These are phyloP conservation scores for Vulpes ferrilata DNA, from an alignment of 2,113 vertebrate genomes.

Conservation along the genomic window DNA sequence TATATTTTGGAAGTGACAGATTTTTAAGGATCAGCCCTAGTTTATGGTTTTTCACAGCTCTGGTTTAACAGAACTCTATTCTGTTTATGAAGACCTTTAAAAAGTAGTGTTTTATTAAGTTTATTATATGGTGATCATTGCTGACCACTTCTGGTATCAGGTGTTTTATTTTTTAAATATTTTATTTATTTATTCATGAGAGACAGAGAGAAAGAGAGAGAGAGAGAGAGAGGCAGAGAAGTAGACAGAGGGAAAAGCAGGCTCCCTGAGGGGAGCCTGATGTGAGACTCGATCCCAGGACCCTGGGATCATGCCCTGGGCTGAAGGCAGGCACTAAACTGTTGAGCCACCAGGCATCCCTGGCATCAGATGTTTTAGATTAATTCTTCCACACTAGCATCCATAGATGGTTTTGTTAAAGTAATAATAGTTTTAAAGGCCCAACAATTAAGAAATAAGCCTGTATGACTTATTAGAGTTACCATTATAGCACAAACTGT, in stretches of 20 bases:
- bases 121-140: not conserved
- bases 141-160: not conserved
- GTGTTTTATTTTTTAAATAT: not conserved
- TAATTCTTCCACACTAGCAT: conserved; percentile 7
- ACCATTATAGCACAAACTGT: not conserved
- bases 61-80: not conserved
- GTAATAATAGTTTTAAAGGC: not conserved
- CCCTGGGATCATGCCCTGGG: too few species aligned
- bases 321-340: too few species aligned
- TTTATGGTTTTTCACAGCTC: not conserved
- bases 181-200: too few species aligned
- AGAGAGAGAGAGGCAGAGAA: too few species aligned
- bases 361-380: not conserved
- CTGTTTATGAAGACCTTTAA: not conserved
- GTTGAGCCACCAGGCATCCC: too few species aligned
- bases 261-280: too few species aligned
- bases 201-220: too few species aligned
- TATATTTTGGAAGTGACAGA: not conserved
- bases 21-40: conserved; percentile 2
- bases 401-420: conserved; percentile 42
- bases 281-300: too few species aligned
- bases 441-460: conserved; percentile 13
- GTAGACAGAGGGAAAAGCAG: too few species aligned
- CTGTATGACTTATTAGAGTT: not conserved
- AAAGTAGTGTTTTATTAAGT: not conserved